Evolutionary conservation across 2,888 invertebrate genomes (phyloP), one percentile per base, ranked within the genome.

Genomic region (Rhorus exstirpatorius): DNA sequence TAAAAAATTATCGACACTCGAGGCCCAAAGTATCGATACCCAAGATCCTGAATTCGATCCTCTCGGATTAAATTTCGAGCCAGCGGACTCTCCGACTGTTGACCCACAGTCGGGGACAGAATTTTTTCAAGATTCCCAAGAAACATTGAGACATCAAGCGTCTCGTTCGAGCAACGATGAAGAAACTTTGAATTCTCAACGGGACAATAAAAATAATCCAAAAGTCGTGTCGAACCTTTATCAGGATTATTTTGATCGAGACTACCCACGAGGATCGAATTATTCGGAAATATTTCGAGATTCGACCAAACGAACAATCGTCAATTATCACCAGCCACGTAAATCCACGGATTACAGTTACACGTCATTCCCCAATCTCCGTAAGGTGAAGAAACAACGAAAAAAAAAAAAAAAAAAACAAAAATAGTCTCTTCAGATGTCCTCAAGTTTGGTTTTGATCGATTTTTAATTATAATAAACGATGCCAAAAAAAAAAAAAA

Each of bases 281-380:
- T 82, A 82, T 65, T 75, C 78, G 0, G 63, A 74, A 79, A 75
- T 82, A 70, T 82, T 70, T 51, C 14, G 58, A 49, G 41, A 72
- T 10, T 4, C 17, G 1, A 8, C 14, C 1, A 19, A 53, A 6
- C n/a, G 14, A 7, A 0, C 8, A 7, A 0, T 68, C 14, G 17
- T 7, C 35, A 12, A 14, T 35, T 3, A 10, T 8, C 0, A 8
- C 19, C 38, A 38, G 12, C 24, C 12, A 49, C n/a, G 58, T 6
- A n/a, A 63, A 17, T 17, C 24, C 3, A 2, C 24, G 3, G 49
- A 58, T 24, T 75, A 75, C 4, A 58, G 19, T 44, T 78, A 41
- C n/a, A 10, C 61, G 1, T 58, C 75, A 10, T 82, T 82, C 10
- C 82, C 74, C 0, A 31, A 19, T 17, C 78, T 82, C 17, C 1